phyloP scores from a whole-genome alignment of 1,140 invertebrate genomes.

The Bombus balteatus region DNA sequence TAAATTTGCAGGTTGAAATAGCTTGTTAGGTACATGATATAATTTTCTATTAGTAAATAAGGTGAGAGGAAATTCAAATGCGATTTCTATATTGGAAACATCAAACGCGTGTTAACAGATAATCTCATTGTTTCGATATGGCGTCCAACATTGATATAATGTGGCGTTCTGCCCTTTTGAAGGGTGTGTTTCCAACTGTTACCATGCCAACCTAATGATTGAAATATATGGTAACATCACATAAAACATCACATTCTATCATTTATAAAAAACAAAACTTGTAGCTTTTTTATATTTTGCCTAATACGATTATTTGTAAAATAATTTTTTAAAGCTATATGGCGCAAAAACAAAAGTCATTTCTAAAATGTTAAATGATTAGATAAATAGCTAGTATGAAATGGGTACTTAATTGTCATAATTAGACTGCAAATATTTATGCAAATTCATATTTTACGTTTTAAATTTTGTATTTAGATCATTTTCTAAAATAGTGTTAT shows the following conservation, averaged over 20 bases:
- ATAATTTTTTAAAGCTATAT: not conserved
- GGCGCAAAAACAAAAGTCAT: not conserved
- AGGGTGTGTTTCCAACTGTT: constrained; percentile 22
- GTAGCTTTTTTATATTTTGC: not conserved
- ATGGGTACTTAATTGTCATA: not conserved
- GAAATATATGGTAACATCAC: not conserved
- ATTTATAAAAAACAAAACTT: not conserved
- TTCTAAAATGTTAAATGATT: not conserved
- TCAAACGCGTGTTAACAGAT: not conserved
- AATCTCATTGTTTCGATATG: not conserved
- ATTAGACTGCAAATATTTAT: not conserved
- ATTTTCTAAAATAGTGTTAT: no score
- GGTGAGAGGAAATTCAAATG: not conserved
- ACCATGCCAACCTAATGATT: constrained; percentile 32
- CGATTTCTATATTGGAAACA: not conserved
- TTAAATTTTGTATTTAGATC: no score
- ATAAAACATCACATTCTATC: not conserved
- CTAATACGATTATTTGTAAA: not conserved
- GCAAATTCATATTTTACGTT: not conserved
- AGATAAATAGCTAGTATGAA: no score
- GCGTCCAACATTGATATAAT: constrained; percentile 21
- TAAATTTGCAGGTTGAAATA: not conserved
- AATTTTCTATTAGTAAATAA: not conserved
- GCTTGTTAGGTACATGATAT: not conserved
- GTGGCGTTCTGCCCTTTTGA: not conserved